Evolutionary conservation across 2,888 invertebrate genomes (phyloP).

Genomic region (Chrysolina oricalcia): DNA sequence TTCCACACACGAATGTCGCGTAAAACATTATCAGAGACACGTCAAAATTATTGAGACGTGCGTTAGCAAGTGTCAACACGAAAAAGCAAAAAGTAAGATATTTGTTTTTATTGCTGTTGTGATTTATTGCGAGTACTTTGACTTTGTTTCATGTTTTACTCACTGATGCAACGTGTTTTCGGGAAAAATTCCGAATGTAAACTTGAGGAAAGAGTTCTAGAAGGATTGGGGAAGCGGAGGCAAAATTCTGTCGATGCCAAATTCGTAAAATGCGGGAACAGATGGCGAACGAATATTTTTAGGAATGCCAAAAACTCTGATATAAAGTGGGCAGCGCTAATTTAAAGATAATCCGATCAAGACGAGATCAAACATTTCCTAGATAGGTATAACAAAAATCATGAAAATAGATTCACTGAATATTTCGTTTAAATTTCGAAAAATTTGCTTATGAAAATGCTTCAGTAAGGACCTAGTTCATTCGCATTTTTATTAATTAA

Average conservation of each 20-base stretch:
- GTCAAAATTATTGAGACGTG: slow-evolving; percentile 19
- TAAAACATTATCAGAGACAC: slow-evolving; percentile 11
- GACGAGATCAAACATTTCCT: not conserved
- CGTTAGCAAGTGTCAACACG: slow-evolving; percentile 15
- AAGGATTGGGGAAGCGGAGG: slow-evolving; percentile 2
- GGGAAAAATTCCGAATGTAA: not conserved
- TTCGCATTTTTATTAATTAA: too few species aligned
- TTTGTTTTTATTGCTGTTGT: slow-evolving; percentile 21
- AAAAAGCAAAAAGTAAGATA: slow-evolving; percentile 23
- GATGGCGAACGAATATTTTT: slow-evolving; percentile 43
- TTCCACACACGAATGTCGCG: slow-evolving; percentile 24
- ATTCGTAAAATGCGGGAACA: slow-evolving; percentile 40
- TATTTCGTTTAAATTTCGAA: too few species aligned
- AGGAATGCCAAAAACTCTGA: slow-evolving; percentile 38
- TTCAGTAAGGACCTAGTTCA: too few species aligned
- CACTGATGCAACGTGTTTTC: slow-evolving; percentile 6
- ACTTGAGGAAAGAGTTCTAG: not conserved
- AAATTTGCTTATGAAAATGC: too few species aligned
- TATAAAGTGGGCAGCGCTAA: slow-evolving; percentile 1
- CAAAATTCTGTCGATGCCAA: slow-evolving; percentile 41
- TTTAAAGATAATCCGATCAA: slow-evolving; percentile 11
- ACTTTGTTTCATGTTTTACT: not conserved
- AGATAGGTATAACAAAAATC: not conserved
- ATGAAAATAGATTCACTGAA: not conserved
- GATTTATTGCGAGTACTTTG: slow-evolving; percentile 7